These are phyloP conservation scores for Eucriotettix oculatus DNA, from an alignment of 2,888 invertebrate genomes.

Conservation along the genomic window DNA sequence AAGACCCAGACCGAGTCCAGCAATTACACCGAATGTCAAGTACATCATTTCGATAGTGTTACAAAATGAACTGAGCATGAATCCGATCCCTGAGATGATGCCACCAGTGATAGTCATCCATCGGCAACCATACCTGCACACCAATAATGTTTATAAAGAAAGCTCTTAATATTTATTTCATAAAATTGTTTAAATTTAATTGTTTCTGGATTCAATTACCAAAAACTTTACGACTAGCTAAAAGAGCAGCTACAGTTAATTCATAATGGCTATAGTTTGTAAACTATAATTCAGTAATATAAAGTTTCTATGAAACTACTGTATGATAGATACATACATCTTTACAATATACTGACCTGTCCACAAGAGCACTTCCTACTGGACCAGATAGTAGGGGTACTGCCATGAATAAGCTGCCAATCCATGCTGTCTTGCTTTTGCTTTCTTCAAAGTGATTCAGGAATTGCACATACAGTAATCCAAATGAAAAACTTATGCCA, in stretches of 20 bases:
- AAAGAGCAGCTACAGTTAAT: too few relatives aligned
- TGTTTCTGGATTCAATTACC: too few relatives aligned
- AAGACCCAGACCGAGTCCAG: constrained; percentile 67
- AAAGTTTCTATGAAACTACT: too few relatives aligned
- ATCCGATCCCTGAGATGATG: constrained; percentile 38
- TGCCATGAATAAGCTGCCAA: constrained; percentile 77
- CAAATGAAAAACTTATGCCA: constrained; percentile 86
- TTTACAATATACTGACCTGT: constrained; percentile 36
- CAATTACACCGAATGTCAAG: constrained; percentile 69
- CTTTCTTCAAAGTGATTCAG: constrained; percentile 62
- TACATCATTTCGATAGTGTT: constrained; percentile 61
- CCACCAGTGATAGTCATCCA: constrained; percentile 26
- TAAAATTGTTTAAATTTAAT: too few relatives aligned
- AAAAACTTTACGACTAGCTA: too few relatives aligned
- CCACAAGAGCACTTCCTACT: constrained; percentile 67
- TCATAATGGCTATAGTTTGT: too few relatives aligned
- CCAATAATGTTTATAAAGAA: constrained; percentile 58
- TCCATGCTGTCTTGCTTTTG: constrained; percentile 76
- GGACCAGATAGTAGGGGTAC: constrained; percentile 37
- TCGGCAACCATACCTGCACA: constrained; percentile 68
- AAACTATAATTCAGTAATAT: too few relatives aligned
- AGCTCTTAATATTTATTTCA: constrained; percentile 10
- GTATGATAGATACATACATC: too few relatives aligned
- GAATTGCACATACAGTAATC: constrained; percentile 71
- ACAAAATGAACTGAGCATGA: constrained; percentile 49